phyloP scores from a whole-genome alignment of 2,113 vertebrate genomes.

The Oryzias curvinotus region DNA sequence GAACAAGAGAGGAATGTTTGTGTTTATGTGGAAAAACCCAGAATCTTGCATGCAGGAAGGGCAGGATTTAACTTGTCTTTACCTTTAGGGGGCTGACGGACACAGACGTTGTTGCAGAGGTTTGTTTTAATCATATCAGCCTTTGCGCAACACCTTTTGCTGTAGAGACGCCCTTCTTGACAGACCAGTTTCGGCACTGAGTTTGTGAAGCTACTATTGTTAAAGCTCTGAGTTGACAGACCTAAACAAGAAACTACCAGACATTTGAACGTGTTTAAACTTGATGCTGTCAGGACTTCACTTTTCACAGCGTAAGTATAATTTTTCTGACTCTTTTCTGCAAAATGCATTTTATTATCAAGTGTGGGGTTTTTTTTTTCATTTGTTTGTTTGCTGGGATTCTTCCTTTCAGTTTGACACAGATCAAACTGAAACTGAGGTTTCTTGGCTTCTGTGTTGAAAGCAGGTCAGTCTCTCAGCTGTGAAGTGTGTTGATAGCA shows the following conservation, averaged over 20 bases:
- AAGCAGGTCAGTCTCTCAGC: no score
- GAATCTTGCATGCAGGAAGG: background rate
- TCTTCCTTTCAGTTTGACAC: no score
- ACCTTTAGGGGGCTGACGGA: conserved; percentile 1
- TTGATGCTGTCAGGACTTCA: no score
- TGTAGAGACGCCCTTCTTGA: conserved; percentile 26
- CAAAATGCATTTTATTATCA: no score
- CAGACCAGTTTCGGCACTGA: conserved; percentile 53
- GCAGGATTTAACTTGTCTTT: conserved; percentile 42
- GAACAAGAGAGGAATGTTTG: background rate
- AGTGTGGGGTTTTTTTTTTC: no score
- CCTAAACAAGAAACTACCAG: background rate
- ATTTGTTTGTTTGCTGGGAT: no score
- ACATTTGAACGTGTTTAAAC: no score
- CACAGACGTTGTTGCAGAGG: conserved; percentile 32
- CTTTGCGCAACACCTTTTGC: conserved; percentile 30
- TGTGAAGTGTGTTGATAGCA: no score
- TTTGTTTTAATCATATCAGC: conserved; percentile 35
- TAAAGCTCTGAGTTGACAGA: background rate
- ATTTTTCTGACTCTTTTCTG: no score
- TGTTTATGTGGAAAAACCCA: background rate
- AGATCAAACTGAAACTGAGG: no score
- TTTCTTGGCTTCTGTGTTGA: no score
- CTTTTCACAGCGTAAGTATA: no score
- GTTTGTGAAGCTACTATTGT: background rate